Percentiles rank a stretch among this genome's conserved stretches.
Conservation (phyloP, 2,888 invertebrate species). For the Cosmorhoe ocellata region DNA sequence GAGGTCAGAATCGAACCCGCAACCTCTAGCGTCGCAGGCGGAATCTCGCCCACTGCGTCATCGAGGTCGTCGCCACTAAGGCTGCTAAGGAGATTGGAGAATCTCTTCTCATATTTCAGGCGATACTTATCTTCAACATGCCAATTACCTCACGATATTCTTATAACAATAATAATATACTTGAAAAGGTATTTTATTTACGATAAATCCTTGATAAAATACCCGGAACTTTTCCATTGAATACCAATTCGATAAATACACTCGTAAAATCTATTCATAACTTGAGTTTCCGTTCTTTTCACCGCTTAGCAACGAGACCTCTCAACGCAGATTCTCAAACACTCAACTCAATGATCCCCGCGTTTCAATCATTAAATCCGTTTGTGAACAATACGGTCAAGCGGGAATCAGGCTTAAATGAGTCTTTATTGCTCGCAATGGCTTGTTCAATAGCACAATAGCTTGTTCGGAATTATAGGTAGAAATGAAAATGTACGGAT, state of each 20-base stretch:
- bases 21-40: too few species aligned
- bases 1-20: too few species aligned
- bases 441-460: constrained; percentile 25
- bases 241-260: too few species aligned
- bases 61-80: too few species aligned
- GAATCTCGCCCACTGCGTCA: too few species aligned
- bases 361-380: constrained; percentile 26
- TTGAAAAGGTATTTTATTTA: too few species aligned
- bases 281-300: neutral
- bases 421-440: constrained; percentile 40
- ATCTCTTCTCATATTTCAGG: too few species aligned
- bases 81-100: too few species aligned
- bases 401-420: constrained; percentile 43
- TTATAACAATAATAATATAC: too few species aligned
- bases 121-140: too few species aligned
- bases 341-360: constrained; percentile 9
- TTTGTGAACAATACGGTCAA: constrained; percentile 33
- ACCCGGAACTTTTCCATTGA: too few species aligned
- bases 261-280: neutral
- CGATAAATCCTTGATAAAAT: neutral
- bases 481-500: constrained; percentile 9
- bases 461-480: constrained; percentile 3
- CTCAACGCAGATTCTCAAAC: neutral
- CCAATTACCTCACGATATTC: too few species aligned
- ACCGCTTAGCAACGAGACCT: neutral